phyloP scores from a whole-genome alignment of 1,140 invertebrate genomes.

The Pseudobourletiella spinata region DNA sequence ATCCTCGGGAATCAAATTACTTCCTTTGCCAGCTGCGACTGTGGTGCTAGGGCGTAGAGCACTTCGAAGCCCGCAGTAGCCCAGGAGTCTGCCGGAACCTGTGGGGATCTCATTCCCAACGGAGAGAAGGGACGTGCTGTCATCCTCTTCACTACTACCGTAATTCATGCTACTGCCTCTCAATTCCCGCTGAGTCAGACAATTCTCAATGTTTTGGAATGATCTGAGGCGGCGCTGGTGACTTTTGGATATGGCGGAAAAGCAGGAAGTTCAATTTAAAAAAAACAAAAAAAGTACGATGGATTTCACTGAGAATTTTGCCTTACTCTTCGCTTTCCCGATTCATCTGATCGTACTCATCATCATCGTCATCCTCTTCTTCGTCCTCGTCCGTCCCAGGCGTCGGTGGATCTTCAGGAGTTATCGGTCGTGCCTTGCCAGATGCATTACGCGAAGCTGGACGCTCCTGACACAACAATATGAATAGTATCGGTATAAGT shows the following conservation, averaged over 20 bases:
- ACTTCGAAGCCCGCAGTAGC: too few relatives aligned
- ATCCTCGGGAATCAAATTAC: slow-evolving; percentile 7
- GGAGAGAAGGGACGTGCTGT: too few relatives aligned
- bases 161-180: background rate
- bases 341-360: slow-evolving; percentile 40
- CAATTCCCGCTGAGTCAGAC: background rate
- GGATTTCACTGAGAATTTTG: too few relatives aligned
- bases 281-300: too few relatives aligned
- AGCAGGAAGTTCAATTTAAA: background rate
- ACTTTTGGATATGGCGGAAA: too few relatives aligned
- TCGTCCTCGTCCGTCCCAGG: slow-evolving; percentile 24
- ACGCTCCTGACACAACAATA: too few relatives aligned
- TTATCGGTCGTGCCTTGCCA: background rate
- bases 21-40: background rate
- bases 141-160: background rate
- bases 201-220: slow-evolving; percentile 4
- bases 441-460: background rate
- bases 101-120: too few relatives aligned
- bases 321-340: slow-evolving; percentile 40
- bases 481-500: too few relatives aligned
- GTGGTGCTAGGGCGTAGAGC: too few relatives aligned
- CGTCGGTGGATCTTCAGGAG: background rate
- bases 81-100: too few relatives aligned
- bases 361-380: slow-evolving; percentile 38
- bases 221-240: background rate